phyloP scores from a whole-genome alignment of 2,888 invertebrate species.

The Phorcus lineatus region DNA sequence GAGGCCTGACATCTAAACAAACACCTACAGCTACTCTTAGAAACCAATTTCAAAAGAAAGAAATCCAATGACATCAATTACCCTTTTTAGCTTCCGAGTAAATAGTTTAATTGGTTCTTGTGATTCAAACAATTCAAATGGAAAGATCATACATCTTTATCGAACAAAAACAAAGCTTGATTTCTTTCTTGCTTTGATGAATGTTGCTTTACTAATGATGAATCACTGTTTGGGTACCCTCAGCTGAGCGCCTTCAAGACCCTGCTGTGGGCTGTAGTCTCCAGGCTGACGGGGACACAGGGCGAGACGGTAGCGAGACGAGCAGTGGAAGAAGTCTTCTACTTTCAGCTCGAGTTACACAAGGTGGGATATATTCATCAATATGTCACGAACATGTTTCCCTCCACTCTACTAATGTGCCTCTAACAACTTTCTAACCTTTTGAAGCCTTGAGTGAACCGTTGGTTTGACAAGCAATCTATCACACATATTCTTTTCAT shows the following conservation, averaged over 20 bases:
- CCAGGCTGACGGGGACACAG: not conserved
- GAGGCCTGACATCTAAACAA: no score
- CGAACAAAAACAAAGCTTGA: not conserved
- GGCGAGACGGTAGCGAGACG: not conserved
- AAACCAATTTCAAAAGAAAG: not conserved
- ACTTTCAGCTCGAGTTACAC: conserved; percentile 26
- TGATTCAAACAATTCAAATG: not conserved
- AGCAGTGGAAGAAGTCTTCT: conserved; percentile 26
- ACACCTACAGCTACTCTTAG: not conserved
- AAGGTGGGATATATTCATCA: conserved; percentile 18
- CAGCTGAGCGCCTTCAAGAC: conserved; percentile 2
- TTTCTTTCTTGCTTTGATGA: not conserved
- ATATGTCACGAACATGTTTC: not conserved
- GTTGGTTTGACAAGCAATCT: not conserved
- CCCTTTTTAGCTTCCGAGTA: not conserved
- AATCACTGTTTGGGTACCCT: not conserved
- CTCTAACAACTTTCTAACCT: no score
- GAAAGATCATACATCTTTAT: not conserved
- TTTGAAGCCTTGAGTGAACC: not conserved
- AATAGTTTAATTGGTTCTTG: not conserved
- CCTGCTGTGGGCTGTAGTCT: conserved; percentile 7
- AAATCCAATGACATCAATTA: not conserved
- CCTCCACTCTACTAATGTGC: no score
- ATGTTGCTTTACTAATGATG: not conserved
- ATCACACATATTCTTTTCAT: conserved; percentile 13